These are phyloP conservation scores for Gila robusta DNA, from an alignment of 2,797 vertebrate species.

Conservation along the genomic window DNA sequence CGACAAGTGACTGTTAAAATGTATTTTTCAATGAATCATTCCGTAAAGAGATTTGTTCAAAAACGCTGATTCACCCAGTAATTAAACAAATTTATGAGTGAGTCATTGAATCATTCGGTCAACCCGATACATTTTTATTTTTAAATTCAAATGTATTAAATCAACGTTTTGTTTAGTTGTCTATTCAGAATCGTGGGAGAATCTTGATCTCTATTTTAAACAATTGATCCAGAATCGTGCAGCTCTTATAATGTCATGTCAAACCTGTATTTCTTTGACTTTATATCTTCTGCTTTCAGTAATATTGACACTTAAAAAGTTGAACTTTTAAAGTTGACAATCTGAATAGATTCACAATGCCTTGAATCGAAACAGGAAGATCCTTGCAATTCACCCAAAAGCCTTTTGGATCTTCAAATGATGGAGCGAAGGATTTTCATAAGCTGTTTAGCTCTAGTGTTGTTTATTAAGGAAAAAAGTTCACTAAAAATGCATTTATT, in stretches of 20 bases:
- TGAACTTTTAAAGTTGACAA: not conserved
- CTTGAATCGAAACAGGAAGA: not conserved
- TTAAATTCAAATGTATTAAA: not conserved
- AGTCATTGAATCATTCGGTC: not conserved
- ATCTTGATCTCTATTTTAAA: not conserved
- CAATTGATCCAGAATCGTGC: not conserved
- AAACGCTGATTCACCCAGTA: not conserved
- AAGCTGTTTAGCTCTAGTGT: not conserved
- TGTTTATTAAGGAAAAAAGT: not conserved
- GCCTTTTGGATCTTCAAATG: not conserved
- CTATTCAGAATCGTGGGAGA: not conserved
- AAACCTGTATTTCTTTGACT: not conserved
- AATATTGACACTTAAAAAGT: conserved; percentile 3
- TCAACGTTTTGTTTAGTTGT: not conserved
- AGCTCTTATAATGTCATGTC: not conserved
- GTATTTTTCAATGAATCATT: not conserved
- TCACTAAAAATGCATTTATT: not conserved
- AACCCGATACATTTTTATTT: not conserved
- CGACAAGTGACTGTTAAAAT: not conserved
- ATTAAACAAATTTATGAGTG: not conserved
- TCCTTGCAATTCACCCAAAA: not conserved
- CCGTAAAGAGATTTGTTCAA: not conserved
- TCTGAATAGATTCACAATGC: not conserved
- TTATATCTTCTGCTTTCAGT: conserved; percentile 5
- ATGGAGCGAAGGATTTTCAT: not conserved